A percentile compares a stretch with the other conserved stretches of the same genome.
Evolutionary conservation across 2,888 invertebrate species (phyloP).

Genomic region (Copidosoma aretas): DNA sequence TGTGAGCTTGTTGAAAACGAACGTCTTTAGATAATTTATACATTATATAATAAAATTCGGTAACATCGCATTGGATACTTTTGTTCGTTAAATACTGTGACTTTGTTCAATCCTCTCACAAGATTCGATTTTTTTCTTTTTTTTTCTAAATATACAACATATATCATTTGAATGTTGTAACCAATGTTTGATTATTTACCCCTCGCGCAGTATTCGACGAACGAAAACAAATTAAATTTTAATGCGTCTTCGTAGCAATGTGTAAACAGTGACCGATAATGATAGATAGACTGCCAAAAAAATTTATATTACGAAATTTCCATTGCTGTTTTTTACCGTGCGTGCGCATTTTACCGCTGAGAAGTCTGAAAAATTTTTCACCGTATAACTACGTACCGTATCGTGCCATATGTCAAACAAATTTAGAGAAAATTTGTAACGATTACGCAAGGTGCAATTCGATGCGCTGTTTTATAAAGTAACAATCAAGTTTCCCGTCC

Average conservation of each 20-base stretch:
- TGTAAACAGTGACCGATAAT: constrained; percentile 18
- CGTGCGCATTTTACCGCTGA: constrained; percentile 19
- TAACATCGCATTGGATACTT: constrained; percentile 17
- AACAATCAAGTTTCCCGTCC: constrained; percentile 38
- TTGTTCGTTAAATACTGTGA: constrained; percentile 36
- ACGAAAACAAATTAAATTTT: constrained; percentile 26
- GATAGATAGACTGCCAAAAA: constrained; percentile 38
- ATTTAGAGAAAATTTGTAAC: constrained; percentile 39
- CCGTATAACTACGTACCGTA: constrained; percentile 38
- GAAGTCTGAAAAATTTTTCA: constrained; percentile 37
- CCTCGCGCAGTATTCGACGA: constrained; percentile 31
- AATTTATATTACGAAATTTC: constrained; percentile 29
- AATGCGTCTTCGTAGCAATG: not conserved
- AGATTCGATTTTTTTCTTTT: constrained; percentile 7
- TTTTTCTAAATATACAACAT: constrained; percentile 1
- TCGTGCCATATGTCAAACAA: constrained; percentile 42
- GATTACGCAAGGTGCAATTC: constrained; percentile 35
- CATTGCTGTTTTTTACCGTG: constrained; percentile 34
- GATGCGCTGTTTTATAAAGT: constrained; percentile 24
- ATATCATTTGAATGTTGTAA: constrained; percentile 28
- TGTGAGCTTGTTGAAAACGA: constrained; percentile 3
- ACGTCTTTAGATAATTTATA: constrained; percentile 5
- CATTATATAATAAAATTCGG: not conserved
- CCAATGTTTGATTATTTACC: constrained; percentile 17
- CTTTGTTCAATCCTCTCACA: constrained; percentile 21